These are phyloP conservation scores for Bathynomus jamesi DNA, from an alignment of 1,140 invertebrate genomes.

Conservation along the genomic window DNA sequence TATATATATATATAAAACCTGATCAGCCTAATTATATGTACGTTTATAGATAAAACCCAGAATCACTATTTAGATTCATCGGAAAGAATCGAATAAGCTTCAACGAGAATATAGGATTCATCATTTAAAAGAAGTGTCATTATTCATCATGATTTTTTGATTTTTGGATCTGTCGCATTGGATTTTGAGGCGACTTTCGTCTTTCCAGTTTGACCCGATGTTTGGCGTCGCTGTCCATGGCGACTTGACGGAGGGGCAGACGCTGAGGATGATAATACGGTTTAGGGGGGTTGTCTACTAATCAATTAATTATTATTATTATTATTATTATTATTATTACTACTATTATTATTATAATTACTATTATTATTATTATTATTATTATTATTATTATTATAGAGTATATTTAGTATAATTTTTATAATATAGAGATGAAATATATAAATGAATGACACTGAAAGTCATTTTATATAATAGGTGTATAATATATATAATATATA, in stretches of 20 bases:
- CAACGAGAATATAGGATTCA: background rate
- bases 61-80: background rate
- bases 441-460: too few species aligned
- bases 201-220: background rate
- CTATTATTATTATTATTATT: background rate
- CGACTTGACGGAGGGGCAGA: background rate
- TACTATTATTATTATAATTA: background rate
- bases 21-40: background rate
- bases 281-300: background rate
- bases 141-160: background rate
- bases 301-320: background rate
- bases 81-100: background rate
- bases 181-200: background rate
- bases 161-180: background rate
- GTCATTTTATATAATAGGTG: too few species aligned
- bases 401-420: too few species aligned
- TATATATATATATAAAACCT: background rate
- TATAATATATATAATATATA: too few species aligned
- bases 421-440: too few species aligned
- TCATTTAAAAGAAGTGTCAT: background rate
- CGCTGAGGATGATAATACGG: background rate
- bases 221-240: background rate
- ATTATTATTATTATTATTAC: constrained; percentile 1
- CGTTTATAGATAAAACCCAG: background rate
- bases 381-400: background rate